A percentile compares a stretch with the other conserved stretches of the same genome.
Conservation (phyloP, 2,797 vertebrate genomes). For the Harpagifer antarcticus region DNA sequence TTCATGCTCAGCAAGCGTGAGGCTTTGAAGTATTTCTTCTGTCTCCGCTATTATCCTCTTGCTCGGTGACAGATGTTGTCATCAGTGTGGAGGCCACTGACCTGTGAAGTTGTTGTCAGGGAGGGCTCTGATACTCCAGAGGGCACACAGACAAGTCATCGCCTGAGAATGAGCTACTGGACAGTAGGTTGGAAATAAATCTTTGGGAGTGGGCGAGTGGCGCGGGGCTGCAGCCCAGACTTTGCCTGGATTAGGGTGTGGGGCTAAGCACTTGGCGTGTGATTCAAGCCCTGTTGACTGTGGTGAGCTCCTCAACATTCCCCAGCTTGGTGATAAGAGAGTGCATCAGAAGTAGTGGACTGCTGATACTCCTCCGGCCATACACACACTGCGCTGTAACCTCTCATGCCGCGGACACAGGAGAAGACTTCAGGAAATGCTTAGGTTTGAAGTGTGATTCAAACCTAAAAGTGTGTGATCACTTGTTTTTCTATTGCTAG, state of each 20-base stretch:
- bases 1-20: constrained; percentile 19
- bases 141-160: constrained; percentile 64
- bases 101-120: constrained; percentile 71
- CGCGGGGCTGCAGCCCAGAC: constrained; percentile 19
- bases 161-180: constrained; percentile 34
- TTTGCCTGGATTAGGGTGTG: constrained; percentile 12
- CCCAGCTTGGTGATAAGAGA: constrained; percentile 81
- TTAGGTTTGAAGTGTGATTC: constrained; percentile 24
- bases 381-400: constrained; percentile 49
- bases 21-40: constrained; percentile 52
- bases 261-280: constrained; percentile 16
- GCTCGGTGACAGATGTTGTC: constrained; percentile 75
- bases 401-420: constrained; percentile 29
- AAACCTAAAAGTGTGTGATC: too few relatives aligned
- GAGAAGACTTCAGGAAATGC: constrained; percentile 22
- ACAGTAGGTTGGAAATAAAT: constrained; percentile 26
- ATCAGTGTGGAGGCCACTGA: constrained; percentile 61
- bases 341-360: constrained; percentile 62
- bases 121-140: constrained; percentile 51
- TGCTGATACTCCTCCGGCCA: constrained; percentile 65
- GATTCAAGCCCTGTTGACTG: constrained; percentile 56
- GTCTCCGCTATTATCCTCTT: constrained; percentile 55
- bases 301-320: constrained; percentile 75
- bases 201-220: constrained; percentile 7
- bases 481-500: constrained; percentile 10